Evolutionary conservation across 1,140 invertebrate species (phyloP), one percentile per base, ranked within the genome.

Genomic region (Mercenaria mercenaria): DNA sequence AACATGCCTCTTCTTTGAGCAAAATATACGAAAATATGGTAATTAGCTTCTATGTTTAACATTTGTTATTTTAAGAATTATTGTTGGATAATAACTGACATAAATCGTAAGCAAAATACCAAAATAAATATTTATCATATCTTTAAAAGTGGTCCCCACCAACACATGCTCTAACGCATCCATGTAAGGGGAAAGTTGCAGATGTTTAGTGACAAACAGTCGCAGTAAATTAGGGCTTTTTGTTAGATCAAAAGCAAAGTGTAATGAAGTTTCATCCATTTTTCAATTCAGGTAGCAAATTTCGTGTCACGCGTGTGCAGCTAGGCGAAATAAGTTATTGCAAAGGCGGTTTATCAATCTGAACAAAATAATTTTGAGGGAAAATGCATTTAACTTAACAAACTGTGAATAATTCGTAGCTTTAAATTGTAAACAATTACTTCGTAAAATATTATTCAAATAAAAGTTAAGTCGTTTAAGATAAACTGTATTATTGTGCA

Each of bases 221-320:
- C 59, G n/a, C n/a, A 64, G 59, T 64, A 64, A 64, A 64, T 64
- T 64, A 64, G n/a, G 8, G 26, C n/a, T 64, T 64, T 29, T 64
- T 64, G 26, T 29, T 1, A 64, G 59, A 64, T 64, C 26, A 64
- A 64, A 64, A 64, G 26, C n/a, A 6, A 26, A 15, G 26, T 26
- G 26, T 64, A 64, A 64, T 64, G 59, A 64, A 64, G 59, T 64
- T 64, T 64, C 26, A 64, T 64, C n/a, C 26, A 64, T 64, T 64
- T 64, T 29, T 4, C 59, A 20, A 64, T 6, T 64, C 26, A 64
- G 59, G 59, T 64, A 29, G 59, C 26, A 64, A 64, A 64, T 64
- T 64, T 64, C 59, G 26, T 64, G 59, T 64, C 59, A 29, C 29
- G n/a, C 26, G 10, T 64, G n/a, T n/a, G 59, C 59, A 64, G 59